Percentiles rank a stretch among this genome's conserved stretches.
phyloP scores from a whole-genome alignment of 2,113 vertebrate species.

The Trichechus manatus region DNA sequence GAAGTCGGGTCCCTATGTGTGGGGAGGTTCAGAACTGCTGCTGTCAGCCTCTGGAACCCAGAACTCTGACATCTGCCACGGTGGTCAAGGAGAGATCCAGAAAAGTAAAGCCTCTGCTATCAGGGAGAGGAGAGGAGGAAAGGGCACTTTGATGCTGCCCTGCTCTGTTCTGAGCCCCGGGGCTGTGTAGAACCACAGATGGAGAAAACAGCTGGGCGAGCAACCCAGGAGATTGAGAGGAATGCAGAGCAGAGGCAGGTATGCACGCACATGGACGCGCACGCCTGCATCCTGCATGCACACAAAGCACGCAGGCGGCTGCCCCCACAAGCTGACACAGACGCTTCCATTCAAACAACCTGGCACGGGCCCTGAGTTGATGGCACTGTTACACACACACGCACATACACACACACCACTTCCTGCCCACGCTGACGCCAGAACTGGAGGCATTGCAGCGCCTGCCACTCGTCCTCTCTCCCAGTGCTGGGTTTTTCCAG shows the following conservation, averaged over 20 bases:
- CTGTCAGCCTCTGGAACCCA: background rate
- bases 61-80: background rate
- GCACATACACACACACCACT: background rate
- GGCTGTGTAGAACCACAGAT: background rate
- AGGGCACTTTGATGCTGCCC: background rate
- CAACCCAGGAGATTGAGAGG: background rate
- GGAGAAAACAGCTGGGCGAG: background rate
- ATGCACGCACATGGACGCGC: accelerated
- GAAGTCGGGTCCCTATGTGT: background rate
- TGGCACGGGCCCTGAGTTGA: background rate
- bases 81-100: background rate
- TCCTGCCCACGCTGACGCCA: background rate
- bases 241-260: background rate
- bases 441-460: background rate
- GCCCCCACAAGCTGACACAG: background rate
- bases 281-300: background rate
- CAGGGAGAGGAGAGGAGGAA: background rate
- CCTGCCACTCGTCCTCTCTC: constrained; percentile 49
- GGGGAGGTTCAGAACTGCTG: background rate
- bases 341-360: background rate
- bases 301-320: background rate
- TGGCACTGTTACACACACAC: background rate
- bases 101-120: background rate
- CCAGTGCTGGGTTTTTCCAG: constrained; percentile 85
- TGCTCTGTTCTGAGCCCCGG: background rate